A percentile compares a stretch with the other conserved stretches of the same genome.
phyloP scores from a whole-genome alignment of 2,888 invertebrate species.

The Pristionchus maxplancki region DNA sequence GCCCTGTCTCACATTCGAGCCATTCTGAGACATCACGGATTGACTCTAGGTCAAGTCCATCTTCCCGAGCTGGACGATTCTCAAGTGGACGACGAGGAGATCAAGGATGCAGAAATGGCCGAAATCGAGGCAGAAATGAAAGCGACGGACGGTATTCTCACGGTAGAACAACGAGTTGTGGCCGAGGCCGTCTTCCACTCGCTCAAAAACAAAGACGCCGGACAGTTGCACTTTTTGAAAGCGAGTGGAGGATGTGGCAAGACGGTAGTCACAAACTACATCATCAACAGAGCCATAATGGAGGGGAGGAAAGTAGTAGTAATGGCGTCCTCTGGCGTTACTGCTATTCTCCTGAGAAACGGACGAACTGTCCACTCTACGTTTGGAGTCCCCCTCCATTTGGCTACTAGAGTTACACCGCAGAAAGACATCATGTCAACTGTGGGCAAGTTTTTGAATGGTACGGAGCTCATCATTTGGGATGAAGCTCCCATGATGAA shows the following conservation, averaged over 20 bases:
- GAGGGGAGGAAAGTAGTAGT: conserved; percentile 27
- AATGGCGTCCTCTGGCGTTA: conserved; percentile 50
- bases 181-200: neutral
- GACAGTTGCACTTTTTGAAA: conserved; percentile 42
- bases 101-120: neutral
- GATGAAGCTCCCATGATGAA: conserved; percentile 44
- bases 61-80: no score
- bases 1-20: conserved; percentile 17
- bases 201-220: neutral
- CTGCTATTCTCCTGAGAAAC: conserved; percentile 49
- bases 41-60: neutral
- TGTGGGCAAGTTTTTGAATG: neutral
- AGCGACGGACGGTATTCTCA: neutral
- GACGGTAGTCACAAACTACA: conserved; percentile 37
- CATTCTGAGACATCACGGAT: neutral
- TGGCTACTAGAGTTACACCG: neutral
- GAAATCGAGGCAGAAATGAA: neutral
- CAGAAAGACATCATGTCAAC: neutral
- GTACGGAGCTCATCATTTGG: conserved; percentile 22
- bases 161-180: neutral
- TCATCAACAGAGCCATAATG: neutral
- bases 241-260: conserved; percentile 53
- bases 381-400: conserved; percentile 18
- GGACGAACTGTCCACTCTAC: conserved; percentile 38
- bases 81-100: neutral